These are phyloP conservation scores for Gastrophryne carolinensis DNA, from an alignment of 2,797 vertebrate species.

Conservation along the genomic window DNA sequence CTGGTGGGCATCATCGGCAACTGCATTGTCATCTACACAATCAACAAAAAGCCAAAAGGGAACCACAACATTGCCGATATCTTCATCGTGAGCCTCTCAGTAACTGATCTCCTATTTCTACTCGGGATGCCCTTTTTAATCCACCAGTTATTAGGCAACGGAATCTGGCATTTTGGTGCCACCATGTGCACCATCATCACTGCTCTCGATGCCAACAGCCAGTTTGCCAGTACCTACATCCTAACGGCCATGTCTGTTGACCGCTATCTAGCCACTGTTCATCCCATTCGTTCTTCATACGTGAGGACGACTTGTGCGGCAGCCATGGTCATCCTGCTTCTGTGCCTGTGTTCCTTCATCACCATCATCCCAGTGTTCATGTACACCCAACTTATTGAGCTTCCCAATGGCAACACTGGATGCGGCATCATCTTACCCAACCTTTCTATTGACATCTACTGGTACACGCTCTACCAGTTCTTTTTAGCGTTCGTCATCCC, in stretches of 20 bases:
- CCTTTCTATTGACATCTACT: conserved; percentile 50
- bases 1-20: conserved; percentile 39
- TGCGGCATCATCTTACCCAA: conserved; percentile 52
- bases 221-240: conserved; percentile 36
- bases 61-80: conserved; percentile 50
- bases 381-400: conserved; percentile 50
- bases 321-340: conserved; percentile 41
- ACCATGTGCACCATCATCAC: conserved; percentile 42
- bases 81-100: conserved; percentile 49
- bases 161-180: conserved; percentile 51
- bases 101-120: conserved; percentile 49
- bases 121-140: conserved; percentile 52
- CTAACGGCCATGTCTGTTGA: conserved; percentile 48
- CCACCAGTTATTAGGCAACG: conserved; percentile 50
- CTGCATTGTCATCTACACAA: conserved; percentile 46
- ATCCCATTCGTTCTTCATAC: conserved; percentile 48
- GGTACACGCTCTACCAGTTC: conserved; percentile 54
- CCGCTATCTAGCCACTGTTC: conserved; percentile 49
- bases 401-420: conserved; percentile 43
- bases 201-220: conserved; percentile 40
- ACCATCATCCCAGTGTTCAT: conserved; percentile 49
- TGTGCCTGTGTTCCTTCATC: conserved; percentile 41
- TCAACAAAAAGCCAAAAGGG: conserved; percentile 41
- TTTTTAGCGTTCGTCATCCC: conserved; percentile 52
- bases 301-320: conserved; percentile 46